Conservation (phyloP, 2,797 vertebrate genomes). For the Philypnodon macrostomus region DNA sequence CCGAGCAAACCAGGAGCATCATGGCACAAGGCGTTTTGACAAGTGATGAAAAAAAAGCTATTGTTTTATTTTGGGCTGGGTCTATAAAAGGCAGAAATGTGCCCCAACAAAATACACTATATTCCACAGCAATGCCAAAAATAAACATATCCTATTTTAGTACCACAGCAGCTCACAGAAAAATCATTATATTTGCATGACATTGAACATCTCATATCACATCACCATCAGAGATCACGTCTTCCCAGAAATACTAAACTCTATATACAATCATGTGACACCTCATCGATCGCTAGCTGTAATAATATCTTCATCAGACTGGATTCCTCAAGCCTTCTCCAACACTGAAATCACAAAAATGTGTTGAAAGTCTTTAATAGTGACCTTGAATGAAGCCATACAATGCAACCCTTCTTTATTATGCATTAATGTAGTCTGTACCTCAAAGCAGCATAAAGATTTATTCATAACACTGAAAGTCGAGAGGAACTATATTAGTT, state of each 20-base stretch:
- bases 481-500: no score
- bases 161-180: not conserved
- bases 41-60: not conserved
- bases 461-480: no score
- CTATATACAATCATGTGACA: conserved; percentile 28
- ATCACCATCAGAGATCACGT: conserved; percentile 19
- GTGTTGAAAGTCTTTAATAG: not conserved
- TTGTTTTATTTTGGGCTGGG: not conserved
- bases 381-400: conserved; percentile 48
- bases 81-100: no score
- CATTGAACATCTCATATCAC: conserved; percentile 37
- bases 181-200: conserved; percentile 21
- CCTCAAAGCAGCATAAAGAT: no score
- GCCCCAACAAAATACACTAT: not conserved
- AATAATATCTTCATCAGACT: conserved; percentile 5
- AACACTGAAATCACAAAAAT: no score
- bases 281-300: conserved; percentile 36
- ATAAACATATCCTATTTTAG: not conserved
- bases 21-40: not conserved
- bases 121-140: not conserved
- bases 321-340: not conserved
- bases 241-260: conserved; percentile 30
- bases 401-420: no score
- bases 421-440: no score
- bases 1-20: conserved; percentile 2